Evolutionary conservation across 1,140 invertebrate genomes (phyloP), one percentile per base, ranked within the genome.

Genomic region (Apis florea): DNA sequence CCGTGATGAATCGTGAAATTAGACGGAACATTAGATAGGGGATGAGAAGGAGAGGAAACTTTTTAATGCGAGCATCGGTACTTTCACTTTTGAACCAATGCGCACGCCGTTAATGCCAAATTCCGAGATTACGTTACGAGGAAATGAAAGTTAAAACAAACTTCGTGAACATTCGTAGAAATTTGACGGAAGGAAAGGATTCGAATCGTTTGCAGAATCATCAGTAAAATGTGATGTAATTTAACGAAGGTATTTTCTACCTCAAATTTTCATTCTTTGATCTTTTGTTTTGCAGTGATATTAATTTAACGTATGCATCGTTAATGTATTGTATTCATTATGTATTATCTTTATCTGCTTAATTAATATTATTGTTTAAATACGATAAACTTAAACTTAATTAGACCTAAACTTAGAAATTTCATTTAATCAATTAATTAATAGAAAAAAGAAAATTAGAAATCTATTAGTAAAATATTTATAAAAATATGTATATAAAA

Each of bases 21-120:
- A 76, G 31, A 40, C 0, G 17, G 56, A 9, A 63, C 26, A 11
- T 54, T 9, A 17, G n/a, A 74, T 9, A 17, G 15, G 58, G n/a
- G 31, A 40, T n/a, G 19, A 11, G 10, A 15, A 49, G 0, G 10
- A 19, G 26, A 19, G 26, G 69, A 40, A 75, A 63, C 58, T 61
- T 70, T 26, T 85, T 66, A 69, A 71, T 64, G 40, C 53, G 17
- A 47, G 24, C 61, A 53, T 26, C 9, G n/a, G 47, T 73, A 76
- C 84, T 87, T 87, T 87, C 85, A 88, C 83, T 85, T 82, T 83
- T 85, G 68, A 79, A 80, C 31, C 12, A 54, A 47, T 2, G 11
- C 40, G 13, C 10, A 24, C 15, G 4, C 10, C 59, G 63, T n/a
- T 68, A 26, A 59, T 74, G 24, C 54, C 74, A 64, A 84, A 84